Conservation (phyloP, 2,888 invertebrate species). For the Chloroclysta siterata region DNA sequence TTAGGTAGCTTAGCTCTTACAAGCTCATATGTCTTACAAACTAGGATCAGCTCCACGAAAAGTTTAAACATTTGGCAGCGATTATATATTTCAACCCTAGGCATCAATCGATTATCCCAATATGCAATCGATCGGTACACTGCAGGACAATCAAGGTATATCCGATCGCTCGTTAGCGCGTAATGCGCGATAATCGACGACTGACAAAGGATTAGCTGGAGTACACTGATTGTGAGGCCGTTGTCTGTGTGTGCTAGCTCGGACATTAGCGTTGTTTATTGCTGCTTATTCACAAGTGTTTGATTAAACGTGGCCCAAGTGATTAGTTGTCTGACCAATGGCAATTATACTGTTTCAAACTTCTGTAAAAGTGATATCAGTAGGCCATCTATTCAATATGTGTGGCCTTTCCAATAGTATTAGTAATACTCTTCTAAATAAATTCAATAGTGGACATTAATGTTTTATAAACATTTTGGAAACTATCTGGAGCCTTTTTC, state of each 20-base stretch:
- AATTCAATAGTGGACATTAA: too few species aligned
- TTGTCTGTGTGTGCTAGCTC: conserved; percentile 3
- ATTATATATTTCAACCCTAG: background rate
- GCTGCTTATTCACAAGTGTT: conserved; percentile 12
- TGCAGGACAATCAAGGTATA: conserved; percentile 25
- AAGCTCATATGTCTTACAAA: too few species aligned
- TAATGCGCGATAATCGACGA: conserved; percentile 23
- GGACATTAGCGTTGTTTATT: conserved; percentile 3
- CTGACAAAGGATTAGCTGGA: conserved; percentile 27
- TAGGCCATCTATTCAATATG: too few species aligned
- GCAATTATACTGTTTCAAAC: background rate
- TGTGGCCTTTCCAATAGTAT: too few species aligned
- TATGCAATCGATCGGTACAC: conserved; percentile 20
- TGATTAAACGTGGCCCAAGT: conserved; percentile 3
- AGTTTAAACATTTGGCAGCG: background rate
- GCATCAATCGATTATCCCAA: background rate
- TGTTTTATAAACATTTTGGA: too few species aligned
- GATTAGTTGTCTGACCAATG: background rate
- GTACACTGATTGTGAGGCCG: conserved; percentile 10
- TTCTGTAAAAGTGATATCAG: background rate
- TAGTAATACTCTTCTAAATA: too few species aligned
- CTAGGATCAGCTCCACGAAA: background rate
- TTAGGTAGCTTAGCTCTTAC: too few species aligned
- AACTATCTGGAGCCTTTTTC: too few species aligned
- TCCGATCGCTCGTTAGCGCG: conserved; percentile 21